Evolutionary conservation across 2,113 vertebrate genomes (phyloP), one percentile per base, ranked within the genome.

Genomic region (Anoura caudifer): DNA sequence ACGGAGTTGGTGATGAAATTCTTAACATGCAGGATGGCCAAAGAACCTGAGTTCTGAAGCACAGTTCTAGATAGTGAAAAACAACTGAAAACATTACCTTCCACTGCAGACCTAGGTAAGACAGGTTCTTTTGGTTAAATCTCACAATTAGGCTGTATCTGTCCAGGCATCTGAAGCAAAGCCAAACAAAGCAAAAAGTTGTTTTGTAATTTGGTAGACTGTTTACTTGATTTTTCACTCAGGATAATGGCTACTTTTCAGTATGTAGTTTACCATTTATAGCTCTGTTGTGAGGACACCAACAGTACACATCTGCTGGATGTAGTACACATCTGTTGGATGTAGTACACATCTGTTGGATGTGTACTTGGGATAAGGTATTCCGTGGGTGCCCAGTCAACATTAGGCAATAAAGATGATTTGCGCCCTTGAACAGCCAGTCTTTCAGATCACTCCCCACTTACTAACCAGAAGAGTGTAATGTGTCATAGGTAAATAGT

Each of bases 391-490:
- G 36, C 36, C 59, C 38, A 14, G 52, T 90, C 22, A n/a, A 19
- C 56, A 50, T 96, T 92, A 41, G 70, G 85, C 65, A 92, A 88
- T 33, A 26, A 70, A 92, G 65, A 83, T 85, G 8, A 91, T 94
- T 63, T 61, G 88, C 83, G 93, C 20, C 47, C 91, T 81, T 61
- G 38, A 76, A 22, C 10, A 91, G 63, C 70, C 87, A 56, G 84
- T 52, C 94, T 94, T 87, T 73, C 26, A 22, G 45, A 92, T 65
- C 65, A 45, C 86, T 82, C 24, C 45, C 56, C 26, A 33, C 2
- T 91, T 92, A 77, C 69, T 91, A 87, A 94, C 15, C 79, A 90
- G 11, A 38, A 76, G 22, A 88, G 4, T 3, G 14, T 93, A 24
- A 41, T 86, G 63, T 63, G 65, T 97, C 92, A 92, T 67, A 52